Conservation (phyloP, 2,797 vertebrate species). For the Protonibea diacanthus region DNA sequence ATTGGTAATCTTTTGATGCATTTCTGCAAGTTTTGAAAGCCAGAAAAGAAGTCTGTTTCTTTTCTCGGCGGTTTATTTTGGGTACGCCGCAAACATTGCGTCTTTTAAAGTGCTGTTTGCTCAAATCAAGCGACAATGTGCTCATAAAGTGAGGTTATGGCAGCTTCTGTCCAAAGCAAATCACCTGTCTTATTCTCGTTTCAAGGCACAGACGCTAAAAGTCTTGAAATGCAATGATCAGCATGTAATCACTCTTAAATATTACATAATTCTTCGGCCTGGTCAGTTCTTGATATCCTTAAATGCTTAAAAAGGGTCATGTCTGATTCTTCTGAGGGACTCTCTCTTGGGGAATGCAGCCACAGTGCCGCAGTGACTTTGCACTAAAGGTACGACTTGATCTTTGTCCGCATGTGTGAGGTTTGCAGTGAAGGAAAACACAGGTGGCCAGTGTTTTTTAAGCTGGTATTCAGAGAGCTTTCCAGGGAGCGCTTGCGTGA, state of each 20-base stretch:
- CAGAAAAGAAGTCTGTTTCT: neutral
- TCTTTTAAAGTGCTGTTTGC: neutral
- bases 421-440: conserved; percentile 26
- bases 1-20: neutral
- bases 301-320: neutral
- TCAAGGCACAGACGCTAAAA: neutral
- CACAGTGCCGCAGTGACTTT: neutral
- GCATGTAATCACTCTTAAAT: neutral
- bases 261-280: too few species aligned
- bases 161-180: neutral
- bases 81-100: neutral
- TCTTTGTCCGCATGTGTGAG: conserved; percentile 6
- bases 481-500: conserved; percentile 71
- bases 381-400: neutral
- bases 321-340: neutral
- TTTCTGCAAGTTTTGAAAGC: neutral
- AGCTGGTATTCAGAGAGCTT: conserved; percentile 58
- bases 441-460: conserved; percentile 42
- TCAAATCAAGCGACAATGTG: neutral
- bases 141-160: neutral
- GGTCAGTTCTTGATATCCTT: neutral
- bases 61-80: neutral
- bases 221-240: neutral
- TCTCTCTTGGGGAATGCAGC: neutral
- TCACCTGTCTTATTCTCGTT: neutral